These are phyloP conservation scores for Lepus americanus DNA, from an alignment of 2,113 vertebrate species.

Conservation along the genomic window DNA sequence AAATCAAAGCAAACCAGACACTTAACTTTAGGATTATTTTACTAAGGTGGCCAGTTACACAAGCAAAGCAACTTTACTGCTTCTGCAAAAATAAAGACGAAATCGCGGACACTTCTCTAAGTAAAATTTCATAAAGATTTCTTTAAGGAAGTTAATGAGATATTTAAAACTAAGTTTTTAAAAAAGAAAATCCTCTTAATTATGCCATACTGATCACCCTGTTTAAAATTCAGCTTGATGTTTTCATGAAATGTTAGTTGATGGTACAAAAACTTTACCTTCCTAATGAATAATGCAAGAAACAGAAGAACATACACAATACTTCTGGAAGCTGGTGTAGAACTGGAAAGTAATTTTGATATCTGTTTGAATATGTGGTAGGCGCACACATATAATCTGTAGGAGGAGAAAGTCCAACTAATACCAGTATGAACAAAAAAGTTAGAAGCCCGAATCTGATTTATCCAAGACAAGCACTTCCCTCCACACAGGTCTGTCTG, in stretches of 20 bases:
- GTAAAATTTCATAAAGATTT: conserved; percentile 12
- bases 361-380: not conserved
- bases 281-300: not conserved
- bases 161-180: conserved; percentile 49
- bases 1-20: not conserved
- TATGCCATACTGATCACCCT: not conserved
- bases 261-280: not conserved
- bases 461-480: not conserved
- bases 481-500: not conserved
- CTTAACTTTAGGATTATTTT: not conserved
- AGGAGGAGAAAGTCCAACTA: not conserved
- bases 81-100: not conserved
- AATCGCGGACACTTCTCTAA: not conserved
- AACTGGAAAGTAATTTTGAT: not conserved
- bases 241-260: not conserved
- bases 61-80: not conserved
- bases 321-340: not conserved
- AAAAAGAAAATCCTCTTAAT: conserved; percentile 18
- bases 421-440: not conserved
- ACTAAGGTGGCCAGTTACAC: not conserved
- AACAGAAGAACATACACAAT: not conserved
- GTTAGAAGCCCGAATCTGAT: not conserved
- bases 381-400: not conserved
- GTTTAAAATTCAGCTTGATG: not conserved
- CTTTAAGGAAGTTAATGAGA: not conserved